Base-by-base conservation (phyloP, 2,797 vertebrate species). In the Urosaurus nigricauda region DNA sequence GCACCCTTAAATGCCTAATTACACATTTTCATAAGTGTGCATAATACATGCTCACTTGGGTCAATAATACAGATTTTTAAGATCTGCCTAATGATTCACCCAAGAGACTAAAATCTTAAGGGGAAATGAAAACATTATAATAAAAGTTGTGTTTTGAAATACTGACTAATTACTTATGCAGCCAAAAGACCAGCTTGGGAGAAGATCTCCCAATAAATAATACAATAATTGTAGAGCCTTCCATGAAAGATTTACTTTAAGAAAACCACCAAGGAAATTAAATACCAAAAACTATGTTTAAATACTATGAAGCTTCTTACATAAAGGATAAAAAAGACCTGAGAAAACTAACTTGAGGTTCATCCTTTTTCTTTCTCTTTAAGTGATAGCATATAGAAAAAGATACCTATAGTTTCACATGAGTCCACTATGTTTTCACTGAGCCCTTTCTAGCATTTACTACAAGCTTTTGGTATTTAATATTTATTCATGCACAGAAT, bases 241-340 rank as follows among this genome's bases (percentile, higher is more conserved):
- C 91, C 88, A 92, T 95, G 83, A 94, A 94, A 93, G 24, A 95
- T 94, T 94, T 93, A 95, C 84, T 95, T 87, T 85, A 91, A 56
- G 86, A 86, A 94, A 94, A 91, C 73, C 92, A 91, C 92, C 60
- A 94, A 93, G 91, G 92, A 94, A 94, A 95, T 93, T 26, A 94
- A 94, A 94, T 89, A 87, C 81, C 90, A 92, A 80, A 93, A 93
- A 88, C 84, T 90, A 89, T 90, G 85, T 90, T 93, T 94, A 94
- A 95, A 85, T 93, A 87, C 87, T 88, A 90, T 91, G 86, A 94
- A 91, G 65, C 40, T 84, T 85, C 60, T 91, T 81, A 75, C 51
- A 89, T 47, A 90, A 53, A 47, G 0, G 0, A 26, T 21, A 63
- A 65, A 63, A 3, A 11, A 2, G 24, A 13, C 60, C 74, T 47